These are phyloP conservation scores for Caenorhabditis plicata DNA, from an alignment of 2,888 invertebrate genomes.

Conservation along the genomic window DNA sequence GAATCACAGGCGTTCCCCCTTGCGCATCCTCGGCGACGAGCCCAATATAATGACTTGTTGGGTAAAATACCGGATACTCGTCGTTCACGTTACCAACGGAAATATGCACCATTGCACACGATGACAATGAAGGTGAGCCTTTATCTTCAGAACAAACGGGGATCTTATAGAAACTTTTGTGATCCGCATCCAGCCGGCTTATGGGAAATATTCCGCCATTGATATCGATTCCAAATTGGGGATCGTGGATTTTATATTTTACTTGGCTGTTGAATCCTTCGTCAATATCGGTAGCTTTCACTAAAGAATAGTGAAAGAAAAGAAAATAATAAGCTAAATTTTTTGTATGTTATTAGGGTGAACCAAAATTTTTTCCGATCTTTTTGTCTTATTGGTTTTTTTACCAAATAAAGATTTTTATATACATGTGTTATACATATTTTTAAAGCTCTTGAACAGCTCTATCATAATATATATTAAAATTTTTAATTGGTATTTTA, in stretches of 20 bases:
- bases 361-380: too few species aligned
- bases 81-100: slow-evolving; percentile 68
- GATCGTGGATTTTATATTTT: slow-evolving; percentile 84
- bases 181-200: slow-evolving; percentile 83
- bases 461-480: too few species aligned
- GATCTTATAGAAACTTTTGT: slow-evolving; percentile 72
- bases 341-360: too few species aligned
- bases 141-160: slow-evolving; percentile 67
- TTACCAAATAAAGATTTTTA: too few species aligned
- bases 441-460: too few species aligned
- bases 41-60: slow-evolving; percentile 58
- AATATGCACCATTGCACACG: slow-evolving; percentile 66
- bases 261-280: slow-evolving; percentile 94
- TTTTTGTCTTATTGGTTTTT: too few species aligned
- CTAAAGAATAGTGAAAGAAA: slow-evolving; percentile 42
- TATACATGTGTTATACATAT: too few species aligned
- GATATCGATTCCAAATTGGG: slow-evolving; percentile 92
- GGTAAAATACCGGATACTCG: slow-evolving; percentile 65
- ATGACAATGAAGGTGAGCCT: slow-evolving; percentile 63
- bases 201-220: slow-evolving; percentile 91
- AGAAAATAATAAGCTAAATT: too few species aligned
- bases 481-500: too few species aligned
- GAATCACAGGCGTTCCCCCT: slow-evolving; percentile 61
- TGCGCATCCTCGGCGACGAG: slow-evolving; percentile 64
- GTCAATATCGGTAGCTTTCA: slow-evolving; percentile 70